phyloP scores from a whole-genome alignment of 1,140 invertebrate genomes.

The Belonocnema kinseyi region DNA sequence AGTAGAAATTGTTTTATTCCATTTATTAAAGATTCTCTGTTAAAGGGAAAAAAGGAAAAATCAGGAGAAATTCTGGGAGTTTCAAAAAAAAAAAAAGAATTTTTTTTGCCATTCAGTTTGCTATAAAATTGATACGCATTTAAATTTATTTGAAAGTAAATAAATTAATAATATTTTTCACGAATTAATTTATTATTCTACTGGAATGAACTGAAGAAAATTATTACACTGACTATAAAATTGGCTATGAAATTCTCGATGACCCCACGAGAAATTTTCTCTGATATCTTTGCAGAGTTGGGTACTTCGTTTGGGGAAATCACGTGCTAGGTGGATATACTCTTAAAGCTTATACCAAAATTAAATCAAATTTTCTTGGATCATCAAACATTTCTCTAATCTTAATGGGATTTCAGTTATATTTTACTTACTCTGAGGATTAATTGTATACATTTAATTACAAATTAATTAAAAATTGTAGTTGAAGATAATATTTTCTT shows the following conservation, averaged over 20 bases:
- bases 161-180: no score
- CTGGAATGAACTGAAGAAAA: no score
- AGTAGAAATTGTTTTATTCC: no score
- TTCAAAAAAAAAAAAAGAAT: no score
- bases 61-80: no score
- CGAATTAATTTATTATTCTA: no score
- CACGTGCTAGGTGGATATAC: slow-evolving; percentile 12
- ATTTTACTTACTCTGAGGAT: neutral
- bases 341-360: slow-evolving; percentile 16
- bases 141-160: no score
- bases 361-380: slow-evolving; percentile 22
- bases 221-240: no score
- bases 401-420: slow-evolving; percentile 17
- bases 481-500: neutral
- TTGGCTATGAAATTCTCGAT: neutral
- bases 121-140: no score
- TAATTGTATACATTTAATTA: neutral
- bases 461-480: slow-evolving; percentile 9
- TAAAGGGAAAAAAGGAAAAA: no score
- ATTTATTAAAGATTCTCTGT: no score
- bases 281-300: slow-evolving; percentile 13
- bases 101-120: no score
- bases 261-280: neutral
- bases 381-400: slow-evolving; percentile 24
- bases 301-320: neutral